A percentile compares a stretch with the other conserved stretches of the same genome.
Evolutionary conservation across 2,113 vertebrate genomes (phyloP).

Genomic region (Motacilla tschutschensis): DNA sequence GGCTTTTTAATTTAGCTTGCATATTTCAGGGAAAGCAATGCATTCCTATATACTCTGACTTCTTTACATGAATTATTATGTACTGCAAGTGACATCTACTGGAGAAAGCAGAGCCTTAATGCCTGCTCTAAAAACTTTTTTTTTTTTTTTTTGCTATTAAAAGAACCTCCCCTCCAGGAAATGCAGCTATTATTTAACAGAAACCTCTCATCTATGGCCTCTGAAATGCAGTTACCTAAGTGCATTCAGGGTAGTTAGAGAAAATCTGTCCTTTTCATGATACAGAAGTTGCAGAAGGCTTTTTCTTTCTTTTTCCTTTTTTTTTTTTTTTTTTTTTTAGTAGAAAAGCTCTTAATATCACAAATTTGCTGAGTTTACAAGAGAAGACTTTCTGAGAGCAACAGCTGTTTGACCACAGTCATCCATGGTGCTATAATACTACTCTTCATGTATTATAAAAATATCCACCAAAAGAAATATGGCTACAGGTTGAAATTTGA

Average conservation of each 20-base stretch:
- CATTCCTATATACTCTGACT: slow-evolving; percentile 62
- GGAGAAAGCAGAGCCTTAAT: slow-evolving; percentile 79
- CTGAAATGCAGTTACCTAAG: not conserved
- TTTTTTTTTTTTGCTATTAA: slow-evolving; percentile 39
- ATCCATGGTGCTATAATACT: not conserved
- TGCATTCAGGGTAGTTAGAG: not conserved
- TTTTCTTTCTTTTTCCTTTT: not conserved
- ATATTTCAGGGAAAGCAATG: slow-evolving; percentile 18
- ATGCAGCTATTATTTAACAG: slow-evolving; percentile 17
- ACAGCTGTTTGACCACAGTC: not conserved
- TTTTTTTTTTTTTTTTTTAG: not conserved
- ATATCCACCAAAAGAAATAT: not conserved
- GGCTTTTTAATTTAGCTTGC: slow-evolving; percentile 43
- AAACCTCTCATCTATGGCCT: not conserved
- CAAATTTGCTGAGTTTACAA: not conserved
- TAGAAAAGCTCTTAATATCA: not conserved
- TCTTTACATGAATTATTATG: slow-evolving; percentile 76
- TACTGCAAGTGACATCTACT: slow-evolving; percentile 85
- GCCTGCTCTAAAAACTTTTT: slow-evolving; percentile 54
- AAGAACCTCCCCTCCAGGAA: slow-evolving; percentile 7
- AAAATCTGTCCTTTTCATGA: not conserved
- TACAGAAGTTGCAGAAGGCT: not conserved
- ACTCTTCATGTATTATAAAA: not conserved
- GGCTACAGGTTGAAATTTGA: not conserved
- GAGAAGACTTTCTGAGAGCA: slow-evolving; percentile 32